Evolutionary conservation across 2,113 vertebrate genomes (phyloP), one percentile per base, ranked within the genome.

Genomic region (Dunckerocampus dactyliophorus): DNA sequence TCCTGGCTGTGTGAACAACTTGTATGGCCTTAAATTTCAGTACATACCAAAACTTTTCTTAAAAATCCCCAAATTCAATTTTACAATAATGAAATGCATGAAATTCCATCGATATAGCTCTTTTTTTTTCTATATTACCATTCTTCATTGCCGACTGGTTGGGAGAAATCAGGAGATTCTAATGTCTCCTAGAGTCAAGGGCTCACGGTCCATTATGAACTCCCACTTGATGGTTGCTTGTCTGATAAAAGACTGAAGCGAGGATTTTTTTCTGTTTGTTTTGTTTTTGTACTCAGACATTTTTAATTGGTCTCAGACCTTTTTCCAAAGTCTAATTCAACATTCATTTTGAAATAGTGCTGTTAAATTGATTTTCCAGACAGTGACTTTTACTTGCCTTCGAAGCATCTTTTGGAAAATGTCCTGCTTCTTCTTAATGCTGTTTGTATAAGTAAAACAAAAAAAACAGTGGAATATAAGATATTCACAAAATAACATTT

Each of bases 281-380:
- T 39, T 28, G 24, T 66, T 46, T 62, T 49, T 73, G 24, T 63
- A 54, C 62, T 69, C 62, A 51, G 31, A 79, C 31, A 66, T 67
- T 76, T 76, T 71, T 42, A 65, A 72, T 71, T 79, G 75, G 66
- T 76, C 52, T 67, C 8, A 2, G 62, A 55, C 73, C 65, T 83
- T 82, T 82, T 83, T 85, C 80, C 80, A 69, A 74, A 73, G 72
- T 76, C 48, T 63, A 72, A 77, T 75, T 64, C 77, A 72, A 49
- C 74, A 74, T 76, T 81, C 73, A 82, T 65, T 66, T 76, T 46
- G 68, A 81, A 65, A 79, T 72, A 52, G 51, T 72, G 71, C 74
- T 71, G 50, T 75, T 80, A 88, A 88, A 88, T 88, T 82, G 71
- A 71, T 88, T 90, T 88, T 81, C 83, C 89, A 87, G 77, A 70